Evolutionary conservation across 1,140 invertebrate genomes (phyloP), one percentile per base, ranked within the genome.

Genomic region (Dendrolimus kikuchii): DNA sequence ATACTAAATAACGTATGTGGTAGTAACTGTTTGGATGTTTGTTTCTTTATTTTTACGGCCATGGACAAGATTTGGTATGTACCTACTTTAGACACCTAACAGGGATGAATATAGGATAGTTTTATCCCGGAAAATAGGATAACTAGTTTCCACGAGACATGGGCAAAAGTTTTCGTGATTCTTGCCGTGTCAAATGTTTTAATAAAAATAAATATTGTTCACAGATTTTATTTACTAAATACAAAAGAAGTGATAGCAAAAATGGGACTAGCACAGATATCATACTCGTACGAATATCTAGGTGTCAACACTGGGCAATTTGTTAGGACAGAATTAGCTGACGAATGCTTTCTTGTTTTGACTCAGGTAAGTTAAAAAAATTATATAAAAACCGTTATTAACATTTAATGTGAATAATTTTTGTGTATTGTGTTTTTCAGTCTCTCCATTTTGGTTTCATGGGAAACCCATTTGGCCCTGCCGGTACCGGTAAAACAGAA

Each of bases 381-480:
- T 38, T 7, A 10, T 46, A 36, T 53, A 38, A 45, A 5, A 45
- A 23, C 3, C 23, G 23, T 23, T 23, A 23, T 23, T 23, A 23
- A 23, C 23, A 23, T 3, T 23, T 23, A 23, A 23, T 23, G 23
- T 23, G 23, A 23, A 23, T 23, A 23, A 23, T 23, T 23, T 23
- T 23, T 23, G 23, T 23, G 23, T 23, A 23, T 23, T 23, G 23
- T 23, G 63, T 52, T 66, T 86, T 88, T 39, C 71, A 92, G 93
- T 96, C 96, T 5, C 94, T 99, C 92, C 92, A 95, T 73, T 92
- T 99, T 83, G 98, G 98, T 5, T 89, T 99, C 47, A 98, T 98
- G 53, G 98, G 98, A 7, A 99, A 99, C 89, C 98, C 98, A 0
- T 99, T 99, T 76, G 99, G 98, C n/a, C 97, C 97, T 9, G 97